These are phyloP conservation scores for Sebastes nivosus DNA, from an alignment of 2,797 vertebrate species.

Conservation along the genomic window DNA sequence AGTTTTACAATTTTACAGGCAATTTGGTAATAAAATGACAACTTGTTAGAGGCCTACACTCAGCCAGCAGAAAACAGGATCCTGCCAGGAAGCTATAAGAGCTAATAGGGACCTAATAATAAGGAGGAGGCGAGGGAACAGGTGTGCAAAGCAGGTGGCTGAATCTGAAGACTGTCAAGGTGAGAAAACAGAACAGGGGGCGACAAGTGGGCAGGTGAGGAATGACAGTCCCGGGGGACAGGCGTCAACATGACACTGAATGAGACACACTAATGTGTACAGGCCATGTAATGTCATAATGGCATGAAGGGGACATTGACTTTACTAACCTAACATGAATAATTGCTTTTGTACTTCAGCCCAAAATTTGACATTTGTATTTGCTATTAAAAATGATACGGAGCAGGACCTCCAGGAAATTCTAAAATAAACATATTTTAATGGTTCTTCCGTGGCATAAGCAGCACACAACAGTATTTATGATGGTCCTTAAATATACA, in stretches of 20 bases:
- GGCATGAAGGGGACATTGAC: neutral
- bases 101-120: slow-evolving; percentile 23
- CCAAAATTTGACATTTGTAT: neutral
- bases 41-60: neutral
- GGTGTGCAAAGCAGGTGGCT: slow-evolving; percentile 40
- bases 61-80: neutral
- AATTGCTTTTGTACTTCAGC: neutral
- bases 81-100: neutral
- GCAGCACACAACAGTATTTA: neutral
- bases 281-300: neutral
- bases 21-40: neutral
- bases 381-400: neutral
- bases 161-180: slow-evolving; percentile 16
- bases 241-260: neutral
- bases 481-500: slow-evolving; percentile 14
- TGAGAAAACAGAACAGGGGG: slow-evolving; percentile 2
- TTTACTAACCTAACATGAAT: neutral
- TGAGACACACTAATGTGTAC: neutral
- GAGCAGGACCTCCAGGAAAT: neutral
- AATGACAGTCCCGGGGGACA: neutral
- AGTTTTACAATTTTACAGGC: neutral
- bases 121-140: slow-evolving; percentile 18
- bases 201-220: slow-evolving; percentile 31
- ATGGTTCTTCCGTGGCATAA: neutral
- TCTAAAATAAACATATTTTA: neutral